phyloP scores from a whole-genome alignment of 2,888 invertebrate genomes.

The Bibio marci region DNA sequence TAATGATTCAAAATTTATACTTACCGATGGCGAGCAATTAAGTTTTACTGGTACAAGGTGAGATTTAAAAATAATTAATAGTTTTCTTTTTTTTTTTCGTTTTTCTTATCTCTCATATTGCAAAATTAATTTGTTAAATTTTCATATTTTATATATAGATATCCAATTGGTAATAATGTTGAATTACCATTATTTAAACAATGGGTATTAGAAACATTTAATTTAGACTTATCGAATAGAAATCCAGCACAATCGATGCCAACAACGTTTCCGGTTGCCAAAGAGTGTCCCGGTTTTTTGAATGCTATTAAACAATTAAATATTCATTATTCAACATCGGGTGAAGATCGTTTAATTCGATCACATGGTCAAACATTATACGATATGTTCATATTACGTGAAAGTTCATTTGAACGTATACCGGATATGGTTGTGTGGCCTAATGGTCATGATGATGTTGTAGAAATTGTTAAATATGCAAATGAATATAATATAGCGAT shows the following conservation, averaged over 20 bases:
- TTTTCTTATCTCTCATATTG: no score
- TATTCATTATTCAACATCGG: conserved; percentile 49
- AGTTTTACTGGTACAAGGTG: conserved; percentile 6
- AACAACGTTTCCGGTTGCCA: conserved; percentile 46
- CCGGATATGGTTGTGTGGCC: conserved; percentile 95
- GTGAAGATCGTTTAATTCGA: conserved; percentile 68
- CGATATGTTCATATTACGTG: conserved; percentile 65
- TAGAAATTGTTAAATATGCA: conserved; percentile 59
- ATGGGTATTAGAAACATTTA: conserved; percentile 62
- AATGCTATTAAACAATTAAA: conserved; percentile 35
- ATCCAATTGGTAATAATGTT: conserved; percentile 50
- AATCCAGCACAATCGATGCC: conserved; percentile 37
- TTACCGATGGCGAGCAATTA: neutral
- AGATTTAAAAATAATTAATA: no score
- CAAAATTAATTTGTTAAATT: conserved; percentile 2
- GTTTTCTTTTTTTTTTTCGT: no score
- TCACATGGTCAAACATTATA: conserved; percentile 88
- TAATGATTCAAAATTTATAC: conserved; percentile 73
- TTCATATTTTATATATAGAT: conserved; percentile 38
- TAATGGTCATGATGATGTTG: conserved; percentile 67
- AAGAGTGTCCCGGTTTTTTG: conserved; percentile 40
- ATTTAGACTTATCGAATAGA: conserved; percentile 36
- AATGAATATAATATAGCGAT: conserved; percentile 57
- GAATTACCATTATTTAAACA: conserved; percentile 59
- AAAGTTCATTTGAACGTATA: conserved; percentile 60